These are phyloP conservation scores for Lithosia quadra DNA, from an alignment of 2,888 invertebrate species.

Conservation along the genomic window DNA sequence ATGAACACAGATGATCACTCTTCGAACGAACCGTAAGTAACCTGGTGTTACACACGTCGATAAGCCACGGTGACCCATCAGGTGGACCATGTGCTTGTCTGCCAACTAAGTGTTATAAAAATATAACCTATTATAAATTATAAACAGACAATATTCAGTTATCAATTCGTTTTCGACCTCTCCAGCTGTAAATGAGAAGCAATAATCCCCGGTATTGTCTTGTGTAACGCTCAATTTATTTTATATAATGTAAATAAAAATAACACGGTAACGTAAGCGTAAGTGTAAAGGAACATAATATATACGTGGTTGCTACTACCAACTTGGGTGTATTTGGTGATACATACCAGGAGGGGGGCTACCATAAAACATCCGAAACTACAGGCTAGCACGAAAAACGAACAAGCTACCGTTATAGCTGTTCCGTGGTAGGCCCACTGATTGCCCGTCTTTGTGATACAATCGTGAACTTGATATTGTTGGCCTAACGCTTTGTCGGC, in stretches of 20 bases:
- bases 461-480: slow-evolving; percentile 10
- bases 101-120: no score
- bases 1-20: neutral
- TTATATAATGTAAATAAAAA: slow-evolving; percentile 35
- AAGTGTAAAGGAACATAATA: neutral
- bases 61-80: no score
- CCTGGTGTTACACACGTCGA: neutral
- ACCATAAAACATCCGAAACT: neutral
- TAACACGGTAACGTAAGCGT: neutral
- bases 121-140: no score
- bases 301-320: neutral
- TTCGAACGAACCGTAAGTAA: neutral
- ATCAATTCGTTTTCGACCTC: neutral
- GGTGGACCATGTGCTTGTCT: no score
- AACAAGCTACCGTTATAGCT: neutral
- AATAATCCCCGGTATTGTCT: slow-evolving; percentile 15
- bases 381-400: neutral
- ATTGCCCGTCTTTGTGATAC: slow-evolving; percentile 7
- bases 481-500: neutral
- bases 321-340: no score
- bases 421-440: neutral
- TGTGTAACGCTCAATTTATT: slow-evolving; percentile 45
- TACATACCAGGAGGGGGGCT: neutral
- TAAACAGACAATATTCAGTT: no score
- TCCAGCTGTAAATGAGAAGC: neutral